Conservation (phyloP, 2,797 vertebrate species). For the Tragopan temminckii region DNA sequence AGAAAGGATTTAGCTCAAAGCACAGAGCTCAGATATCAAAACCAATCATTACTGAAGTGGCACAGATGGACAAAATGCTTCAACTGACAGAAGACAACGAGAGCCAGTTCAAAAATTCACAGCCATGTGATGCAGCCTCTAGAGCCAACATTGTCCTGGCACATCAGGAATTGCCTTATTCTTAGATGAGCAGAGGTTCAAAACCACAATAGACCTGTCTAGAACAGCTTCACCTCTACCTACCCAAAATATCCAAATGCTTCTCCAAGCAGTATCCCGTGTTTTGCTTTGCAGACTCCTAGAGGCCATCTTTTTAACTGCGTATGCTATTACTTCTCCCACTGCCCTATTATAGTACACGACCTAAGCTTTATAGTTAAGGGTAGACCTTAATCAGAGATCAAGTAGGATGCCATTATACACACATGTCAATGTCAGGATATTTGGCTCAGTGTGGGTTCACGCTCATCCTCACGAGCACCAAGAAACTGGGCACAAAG, state of each 20-base stretch:
- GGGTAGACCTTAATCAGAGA: not conserved
- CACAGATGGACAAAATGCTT: not conserved
- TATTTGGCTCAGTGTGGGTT: not conserved
- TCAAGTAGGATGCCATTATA: not conserved
- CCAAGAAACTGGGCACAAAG: not conserved
- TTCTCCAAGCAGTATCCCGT: not conserved
- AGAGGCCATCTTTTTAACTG: not conserved
- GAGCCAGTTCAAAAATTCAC: not conserved
- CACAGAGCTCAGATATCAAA: not conserved
- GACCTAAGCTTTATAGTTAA: not conserved
- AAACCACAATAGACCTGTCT: not conserved
- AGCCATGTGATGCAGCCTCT: not conserved
- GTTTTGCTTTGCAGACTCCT: not conserved
- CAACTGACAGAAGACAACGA: not conserved
- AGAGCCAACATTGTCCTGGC: not conserved
- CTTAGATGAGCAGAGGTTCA: not conserved
- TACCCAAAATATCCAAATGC: not conserved
- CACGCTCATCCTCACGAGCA: not conserved
- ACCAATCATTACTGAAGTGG: not conserved
- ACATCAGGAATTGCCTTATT: not conserved
- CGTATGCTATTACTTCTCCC: not conserved
- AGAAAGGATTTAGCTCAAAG: constrained; percentile 27
- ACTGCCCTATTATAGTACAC: not conserved
- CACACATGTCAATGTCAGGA: fast-evolving
- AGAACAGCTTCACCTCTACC: not conserved